These are phyloP conservation scores for Drosophila hamatofila DNA, from an alignment of 2,888 invertebrate species.

Conservation along the genomic window DNA sequence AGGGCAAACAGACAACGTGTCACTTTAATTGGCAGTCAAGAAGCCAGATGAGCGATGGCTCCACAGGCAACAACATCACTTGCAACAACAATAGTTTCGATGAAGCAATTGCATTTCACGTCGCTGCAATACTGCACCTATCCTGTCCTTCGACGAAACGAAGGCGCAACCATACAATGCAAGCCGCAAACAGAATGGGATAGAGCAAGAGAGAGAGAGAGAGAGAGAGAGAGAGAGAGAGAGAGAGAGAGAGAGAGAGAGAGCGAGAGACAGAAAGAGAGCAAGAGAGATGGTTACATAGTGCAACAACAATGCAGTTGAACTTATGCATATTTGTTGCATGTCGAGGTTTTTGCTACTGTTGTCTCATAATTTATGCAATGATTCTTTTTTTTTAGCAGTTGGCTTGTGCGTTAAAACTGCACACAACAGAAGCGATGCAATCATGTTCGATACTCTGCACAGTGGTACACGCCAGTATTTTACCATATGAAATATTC, in stretches of 20 bases:
- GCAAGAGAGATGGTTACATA: neutral
- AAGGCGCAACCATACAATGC: neutral
- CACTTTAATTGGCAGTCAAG: slow-evolving; percentile 70
- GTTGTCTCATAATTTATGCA: slow-evolving; percentile 64
- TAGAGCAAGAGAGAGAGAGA: neutral
- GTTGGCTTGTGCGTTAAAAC: slow-evolving; percentile 50
- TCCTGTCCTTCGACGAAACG: slow-evolving; percentile 5
- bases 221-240: neutral
- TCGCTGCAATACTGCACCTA: slow-evolving; percentile 10
- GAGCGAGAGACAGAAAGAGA: neutral
- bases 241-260: too few relatives aligned
- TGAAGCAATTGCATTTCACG: slow-evolving; percentile 43
- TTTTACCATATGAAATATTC: neutral
- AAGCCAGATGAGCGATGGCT: slow-evolving; percentile 44
- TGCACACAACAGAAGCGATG: slow-evolving; percentile 50
- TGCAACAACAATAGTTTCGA: neutral
- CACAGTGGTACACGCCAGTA: slow-evolving; percentile 20
- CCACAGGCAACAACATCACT: slow-evolving; percentile 16
- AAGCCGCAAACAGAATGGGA: neutral
- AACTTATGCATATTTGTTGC: slow-evolving; percentile 70
- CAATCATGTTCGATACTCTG: slow-evolving; percentile 30
- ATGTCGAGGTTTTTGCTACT: slow-evolving; percentile 36
- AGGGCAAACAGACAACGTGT: slow-evolving; percentile 65
- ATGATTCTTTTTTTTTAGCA: slow-evolving; percentile 59
- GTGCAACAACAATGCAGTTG: slow-evolving; percentile 16